Percentiles rank a stretch among this genome's conserved stretches.
phyloP scores from a whole-genome alignment of 2,797 vertebrate species.

The Uromys caudimaculatus region DNA sequence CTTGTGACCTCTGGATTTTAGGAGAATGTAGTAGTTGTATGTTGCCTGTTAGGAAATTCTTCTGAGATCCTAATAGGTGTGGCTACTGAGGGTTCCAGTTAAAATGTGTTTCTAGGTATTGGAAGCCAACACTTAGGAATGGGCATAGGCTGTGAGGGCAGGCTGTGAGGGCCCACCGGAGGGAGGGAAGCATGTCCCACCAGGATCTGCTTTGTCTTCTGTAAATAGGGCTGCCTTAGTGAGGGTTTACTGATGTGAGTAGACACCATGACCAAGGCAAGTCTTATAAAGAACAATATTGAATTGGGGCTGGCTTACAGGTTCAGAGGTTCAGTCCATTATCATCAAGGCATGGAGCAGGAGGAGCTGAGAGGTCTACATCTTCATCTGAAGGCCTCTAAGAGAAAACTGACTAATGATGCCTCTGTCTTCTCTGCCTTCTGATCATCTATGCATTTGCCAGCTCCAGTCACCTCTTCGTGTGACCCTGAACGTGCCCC shows the following conservation, averaged over 20 bases:
- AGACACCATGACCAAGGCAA: no score
- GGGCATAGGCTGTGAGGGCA: no score
- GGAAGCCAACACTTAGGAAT: background rate
- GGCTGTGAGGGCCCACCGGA: background rate
- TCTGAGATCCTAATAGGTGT: background rate
- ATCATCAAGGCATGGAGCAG: background rate
- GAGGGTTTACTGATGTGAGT: no score
- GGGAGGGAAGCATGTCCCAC: no score
- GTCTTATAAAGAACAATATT: no score
- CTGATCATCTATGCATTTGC: background rate
- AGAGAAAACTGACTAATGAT: background rate
- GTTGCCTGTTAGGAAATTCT: background rate
- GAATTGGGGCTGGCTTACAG: no score
- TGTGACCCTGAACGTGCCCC: no score
- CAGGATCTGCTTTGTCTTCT: background rate
- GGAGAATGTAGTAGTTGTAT: background rate
- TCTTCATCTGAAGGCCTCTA: background rate
- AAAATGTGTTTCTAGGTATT: background rate
- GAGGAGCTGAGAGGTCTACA: background rate
- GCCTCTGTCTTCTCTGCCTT: no score
- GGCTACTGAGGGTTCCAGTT: background rate
- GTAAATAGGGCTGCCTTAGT: background rate
- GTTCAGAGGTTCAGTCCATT: no score
- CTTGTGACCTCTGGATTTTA: background rate
- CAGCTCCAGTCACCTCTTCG: background rate